Conservation (phyloP, 1,140 invertebrate species). For the Hestina assimilis region DNA sequence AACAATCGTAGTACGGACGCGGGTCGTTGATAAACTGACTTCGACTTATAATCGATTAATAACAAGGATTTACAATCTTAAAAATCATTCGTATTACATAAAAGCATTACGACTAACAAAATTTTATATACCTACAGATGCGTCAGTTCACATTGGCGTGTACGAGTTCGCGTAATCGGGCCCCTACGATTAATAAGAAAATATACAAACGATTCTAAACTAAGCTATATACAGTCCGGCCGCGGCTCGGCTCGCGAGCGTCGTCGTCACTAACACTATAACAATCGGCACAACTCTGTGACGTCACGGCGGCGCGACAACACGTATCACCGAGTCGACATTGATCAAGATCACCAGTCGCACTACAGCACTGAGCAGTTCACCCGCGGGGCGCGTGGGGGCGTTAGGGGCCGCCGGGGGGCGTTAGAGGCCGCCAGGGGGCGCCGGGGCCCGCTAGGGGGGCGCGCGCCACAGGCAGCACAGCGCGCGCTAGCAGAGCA, state of each 20-base stretch:
- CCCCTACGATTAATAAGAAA: slow-evolving; percentile 48
- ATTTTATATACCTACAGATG: not conserved
- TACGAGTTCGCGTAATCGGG: slow-evolving; percentile 52
- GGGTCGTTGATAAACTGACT: not conserved
- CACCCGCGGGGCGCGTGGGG: not conserved
- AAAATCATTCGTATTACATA: slow-evolving; percentile 1
- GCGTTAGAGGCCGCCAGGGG: slow-evolving; percentile 36
- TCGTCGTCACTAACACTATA: too few species aligned
- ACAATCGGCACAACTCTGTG: too few species aligned
- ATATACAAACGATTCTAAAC: slow-evolving; percentile 51
- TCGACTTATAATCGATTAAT: not conserved
- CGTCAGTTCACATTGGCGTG: not conserved
- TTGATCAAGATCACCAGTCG: not conserved
- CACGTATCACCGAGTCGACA: too few species aligned
- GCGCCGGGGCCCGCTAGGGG: not conserved
- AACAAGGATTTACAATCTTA: slow-evolving; percentile 4
- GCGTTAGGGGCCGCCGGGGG: slow-evolving; percentile 7
- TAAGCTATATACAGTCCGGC: slow-evolving; percentile 46
- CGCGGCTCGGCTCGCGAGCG: slow-evolving; percentile 7
- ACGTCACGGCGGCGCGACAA: too few species aligned
- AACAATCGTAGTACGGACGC: not conserved
- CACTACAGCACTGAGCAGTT: not conserved
- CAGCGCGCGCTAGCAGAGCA: slow-evolving; percentile 39
- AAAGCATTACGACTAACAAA: slow-evolving; percentile 2
- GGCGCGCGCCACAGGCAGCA: slow-evolving; percentile 35